Evolutionary conservation across 2,888 invertebrate genomes (phyloP), one percentile per base, ranked within the genome.

Genomic region (Drosophila barbarae): DNA sequence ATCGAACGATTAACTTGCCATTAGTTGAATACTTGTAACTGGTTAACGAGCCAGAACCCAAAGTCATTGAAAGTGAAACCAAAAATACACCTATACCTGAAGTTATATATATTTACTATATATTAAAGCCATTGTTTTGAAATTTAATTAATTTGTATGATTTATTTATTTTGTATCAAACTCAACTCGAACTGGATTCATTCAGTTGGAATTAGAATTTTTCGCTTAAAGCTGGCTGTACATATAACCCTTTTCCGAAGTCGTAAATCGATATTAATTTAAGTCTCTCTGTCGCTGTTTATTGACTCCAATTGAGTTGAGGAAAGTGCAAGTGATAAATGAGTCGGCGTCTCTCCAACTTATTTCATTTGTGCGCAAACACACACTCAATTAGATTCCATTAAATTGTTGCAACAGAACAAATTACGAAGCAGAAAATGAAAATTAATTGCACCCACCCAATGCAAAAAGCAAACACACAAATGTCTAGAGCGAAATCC

Each of bases 381-480:
- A 56, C 41, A 63, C 70, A 70, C 42, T 60, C 72, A 74, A 71
- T 77, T 68, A 52, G 67, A 73, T 74, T 75, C 69, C 58, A 51
- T 60, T 65, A 41, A 77, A 67, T 72, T 65, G 51, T 66, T 72
- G 59, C 74, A 63, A 72, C 68, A 66, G 41, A 42, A 42, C 18
- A 36, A 60, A 61, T 36, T 63, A 51, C 64, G 64, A 51, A 32
- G 36, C 50, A 23, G 64, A 76, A 55, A 56, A 60, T 51, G 42
- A 64, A 66, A 75, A 71, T 65, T 78, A 78, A 81, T 73, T 82
- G 69, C 61, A 51, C 50, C 55, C 57, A 72, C 9, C 18, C 18
- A 30, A 46, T 56, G 59, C 41, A 56, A 55, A 52, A 46, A 18
- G 46, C 47, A 42, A 58, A 41, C 21, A 70, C 54, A 56, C 28